Base-by-base conservation (phyloP, 2,113 vertebrate species). In the Ellobius talpinus region DNA sequence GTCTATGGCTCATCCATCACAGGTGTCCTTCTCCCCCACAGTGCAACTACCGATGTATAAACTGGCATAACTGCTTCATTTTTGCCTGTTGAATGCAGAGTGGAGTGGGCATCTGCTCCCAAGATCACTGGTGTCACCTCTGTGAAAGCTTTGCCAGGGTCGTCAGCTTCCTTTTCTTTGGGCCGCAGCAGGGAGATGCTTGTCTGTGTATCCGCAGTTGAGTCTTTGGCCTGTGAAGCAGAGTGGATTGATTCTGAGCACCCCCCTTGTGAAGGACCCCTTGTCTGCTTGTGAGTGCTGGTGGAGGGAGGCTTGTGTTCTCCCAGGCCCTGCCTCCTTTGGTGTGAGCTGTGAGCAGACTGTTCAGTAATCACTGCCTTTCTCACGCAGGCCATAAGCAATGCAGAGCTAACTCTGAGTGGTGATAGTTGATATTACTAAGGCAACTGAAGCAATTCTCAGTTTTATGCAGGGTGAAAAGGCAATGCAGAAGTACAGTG, bases 1-100 rank as follows among this genome's bases (percentile, higher is more conserved):
- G 96, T 76, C 70, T 95, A 92, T 72, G 74, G 68, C 85, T 94
- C 88, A 95, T 47, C 66, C 94, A 85, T 87, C 68, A 65, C 94
- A 39, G 23, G 47, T 82, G 79, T 31, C 76, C 89, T 96, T 63
- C 85, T 79, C 0, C 47, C 3, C 29, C 58, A 12, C 58, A 39
- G 0, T 55, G 52, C 85, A 79, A 9, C 52, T 1, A 45, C 45
- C 8, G 0, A 1, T 74, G 61, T 79, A 33, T 73, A 92, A 77
- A 33, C 66, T 36, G 65, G 85, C 24, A 1, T 97, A n/a, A 23
- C 78, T 9, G 23, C 82, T 73, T 76, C 14, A 24, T 89, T 94
- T 76, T 61, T 93, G 50, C 90, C 39, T 63, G 4, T 94, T 92
- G 78, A 77, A 17, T 74, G 65, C 55, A 93, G 63, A 61, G 47